Conservation (phyloP, 1,140 invertebrate genomes). For the Bombus breviceps region DNA sequence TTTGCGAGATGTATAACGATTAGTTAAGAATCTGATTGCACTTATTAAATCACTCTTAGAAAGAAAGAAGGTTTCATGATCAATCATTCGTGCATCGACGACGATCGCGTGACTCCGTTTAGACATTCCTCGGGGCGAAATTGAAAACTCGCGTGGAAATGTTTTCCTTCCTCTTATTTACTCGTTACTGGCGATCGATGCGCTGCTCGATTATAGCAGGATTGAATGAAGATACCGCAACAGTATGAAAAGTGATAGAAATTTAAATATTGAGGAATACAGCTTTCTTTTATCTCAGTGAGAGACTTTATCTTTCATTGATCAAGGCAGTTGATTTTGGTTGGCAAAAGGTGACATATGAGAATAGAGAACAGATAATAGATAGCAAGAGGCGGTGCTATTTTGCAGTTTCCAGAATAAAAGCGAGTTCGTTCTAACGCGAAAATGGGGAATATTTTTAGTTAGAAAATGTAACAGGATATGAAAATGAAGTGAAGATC, state of each 20-base stretch:
- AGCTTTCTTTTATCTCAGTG: neutral
- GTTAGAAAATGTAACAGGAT: no score
- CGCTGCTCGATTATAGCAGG: neutral
- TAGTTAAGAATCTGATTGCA: no score
- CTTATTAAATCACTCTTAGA: neutral
- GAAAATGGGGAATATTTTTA: no score
- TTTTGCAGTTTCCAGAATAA: neutral
- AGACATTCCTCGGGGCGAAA: neutral
- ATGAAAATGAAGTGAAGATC: no score
- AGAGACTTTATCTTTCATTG: neutral
- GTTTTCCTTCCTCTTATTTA: neutral
- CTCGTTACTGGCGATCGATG: neutral
- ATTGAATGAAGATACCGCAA: no score
- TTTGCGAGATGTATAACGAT: no score
- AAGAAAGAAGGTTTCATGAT: neutral
- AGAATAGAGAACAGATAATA: neutral
- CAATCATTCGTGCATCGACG: conserved; percentile 8
- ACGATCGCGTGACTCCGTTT: neutral
- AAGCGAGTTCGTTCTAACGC: no score
- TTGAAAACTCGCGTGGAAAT: conserved; percentile 24
- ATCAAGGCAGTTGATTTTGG: no score
- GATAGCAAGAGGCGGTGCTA: neutral
- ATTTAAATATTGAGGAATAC: neutral
- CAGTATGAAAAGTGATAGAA: neutral
- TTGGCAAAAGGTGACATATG: neutral